These are phyloP conservation scores for Sebastolobus alascanus DNA, from an alignment of 2,797 vertebrate genomes.

Conservation along the genomic window DNA sequence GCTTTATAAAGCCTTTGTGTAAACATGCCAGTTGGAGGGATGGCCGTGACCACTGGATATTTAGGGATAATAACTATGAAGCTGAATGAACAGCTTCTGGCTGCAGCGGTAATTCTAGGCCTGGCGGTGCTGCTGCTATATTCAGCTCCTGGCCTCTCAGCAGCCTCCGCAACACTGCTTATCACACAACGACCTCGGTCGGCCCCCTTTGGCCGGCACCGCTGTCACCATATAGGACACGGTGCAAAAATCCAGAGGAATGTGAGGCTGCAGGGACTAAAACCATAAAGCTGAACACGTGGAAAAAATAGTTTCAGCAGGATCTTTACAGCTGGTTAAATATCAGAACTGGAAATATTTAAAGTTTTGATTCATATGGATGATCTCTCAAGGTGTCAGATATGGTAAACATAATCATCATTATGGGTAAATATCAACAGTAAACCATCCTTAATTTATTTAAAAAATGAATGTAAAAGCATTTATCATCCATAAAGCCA, in stretches of 20 bases:
- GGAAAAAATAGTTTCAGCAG: too few relatives aligned
- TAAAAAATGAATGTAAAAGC: too few relatives aligned
- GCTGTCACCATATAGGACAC: constrained; percentile 64
- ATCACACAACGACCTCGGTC: constrained; percentile 70
- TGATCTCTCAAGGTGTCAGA: too few relatives aligned
- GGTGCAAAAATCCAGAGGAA: constrained; percentile 19
- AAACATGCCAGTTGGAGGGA: constrained; percentile 73
- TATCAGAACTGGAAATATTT: too few relatives aligned
- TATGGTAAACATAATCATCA: too few relatives aligned
- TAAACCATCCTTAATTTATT: too few relatives aligned
- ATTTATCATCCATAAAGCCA: too few relatives aligned
- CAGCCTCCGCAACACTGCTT: constrained; percentile 69
- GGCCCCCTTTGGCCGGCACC: constrained; percentile 43
- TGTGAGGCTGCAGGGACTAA: constrained; percentile 2
- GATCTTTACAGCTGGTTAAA: too few relatives aligned
- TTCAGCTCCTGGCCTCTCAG: constrained; percentile 71
- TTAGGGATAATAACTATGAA: constrained; percentile 83
- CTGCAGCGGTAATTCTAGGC: constrained; percentile 78
- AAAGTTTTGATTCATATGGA: too few relatives aligned
- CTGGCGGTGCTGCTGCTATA: constrained; percentile 74
- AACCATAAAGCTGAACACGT: not conserved
- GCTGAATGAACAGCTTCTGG: constrained; percentile 73
- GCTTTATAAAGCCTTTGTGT: constrained; percentile 71
- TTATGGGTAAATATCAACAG: too few relatives aligned
- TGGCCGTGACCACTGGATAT: constrained; percentile 75